Base-by-base conservation (phyloP, 2,113 vertebrate species). In the Pterocles burchelli region DNA sequence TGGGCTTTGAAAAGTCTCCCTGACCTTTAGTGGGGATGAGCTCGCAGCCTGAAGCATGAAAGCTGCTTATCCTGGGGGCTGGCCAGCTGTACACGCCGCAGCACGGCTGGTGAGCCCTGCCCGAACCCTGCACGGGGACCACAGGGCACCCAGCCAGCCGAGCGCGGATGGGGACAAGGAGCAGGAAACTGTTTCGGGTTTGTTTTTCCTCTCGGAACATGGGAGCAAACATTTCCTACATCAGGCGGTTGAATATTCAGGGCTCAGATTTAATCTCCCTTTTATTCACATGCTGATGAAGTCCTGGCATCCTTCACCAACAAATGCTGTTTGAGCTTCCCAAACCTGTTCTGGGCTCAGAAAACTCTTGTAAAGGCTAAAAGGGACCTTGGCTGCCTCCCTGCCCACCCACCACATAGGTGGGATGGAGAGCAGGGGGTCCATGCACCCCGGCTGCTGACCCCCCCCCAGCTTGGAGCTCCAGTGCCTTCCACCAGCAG, bases 221-320 rank as follows among this genome's bases (percentile, higher is more conserved):
- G 1, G 90, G 70, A 95, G 75, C 33, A 89, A 92, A 96, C 79
- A 63, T 84, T 93, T 93, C 91, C 94, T 71, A 51, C 75, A 51
- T 62, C 36, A 36, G 13, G 4, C 4, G 4, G 76, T 41, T 75
- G 92, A 85, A 62, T 51, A 54, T 86, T 43, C 82, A 34, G 79
- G 63, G 55, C 83, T 65, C 43, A 63, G 90, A 92, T 93, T 92
- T 92, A 61, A 94, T 93, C 95, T 93, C 46, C 41, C 51, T 34
- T 68, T 83, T 43, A 70, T 92, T 95, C 90, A 52, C 83, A 62
- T 96, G 92, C 63, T 77, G 86, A 90, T 86, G 93, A 93, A 86
- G 63, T 81, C 46, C 59, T 41, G 2, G 62, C 75, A 58, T 88
- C 51, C 68, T 41, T 83, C 70, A 24, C 59, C 79, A 46, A 52